Percentiles rank a stretch among this genome's conserved stretches.
Conservation (phyloP, 2,797 vertebrate genomes). For the Psittacula echo region DNA sequence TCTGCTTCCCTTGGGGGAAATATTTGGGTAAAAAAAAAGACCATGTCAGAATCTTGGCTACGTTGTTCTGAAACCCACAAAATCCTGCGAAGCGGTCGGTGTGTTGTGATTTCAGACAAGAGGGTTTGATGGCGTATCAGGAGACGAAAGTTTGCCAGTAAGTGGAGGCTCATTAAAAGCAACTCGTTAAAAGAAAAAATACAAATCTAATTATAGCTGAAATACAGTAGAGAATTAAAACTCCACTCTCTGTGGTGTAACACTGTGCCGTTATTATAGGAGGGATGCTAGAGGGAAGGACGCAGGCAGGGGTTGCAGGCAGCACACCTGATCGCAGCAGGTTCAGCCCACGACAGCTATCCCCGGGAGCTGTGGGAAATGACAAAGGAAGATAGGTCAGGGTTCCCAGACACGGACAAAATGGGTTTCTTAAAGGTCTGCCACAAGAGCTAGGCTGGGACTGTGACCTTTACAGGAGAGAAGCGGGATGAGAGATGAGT, state of each 20-base stretch:
- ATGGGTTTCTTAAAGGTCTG: constrained; percentile 58
- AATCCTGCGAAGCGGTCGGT: background rate
- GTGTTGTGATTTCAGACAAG: constrained; percentile 33
- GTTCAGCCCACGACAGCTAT: background rate
- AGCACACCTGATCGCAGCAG: constrained; percentile 15
- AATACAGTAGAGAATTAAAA: constrained; percentile 47
- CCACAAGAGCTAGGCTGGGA: constrained; percentile 59
- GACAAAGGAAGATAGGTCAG: constrained; percentile 51
- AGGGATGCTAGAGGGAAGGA: background rate
- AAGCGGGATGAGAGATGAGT: background rate
- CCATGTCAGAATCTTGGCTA: background rate
- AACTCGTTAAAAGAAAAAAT: constrained; percentile 50
- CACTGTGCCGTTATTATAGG: background rate
- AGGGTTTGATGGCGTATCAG: constrained; percentile 51
- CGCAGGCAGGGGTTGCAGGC: background rate
- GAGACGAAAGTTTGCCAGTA: constrained; percentile 61
- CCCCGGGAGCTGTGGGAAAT: constrained; percentile 18
- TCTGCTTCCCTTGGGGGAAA: background rate
- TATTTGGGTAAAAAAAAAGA: background rate
- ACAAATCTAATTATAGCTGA: constrained; percentile 63
- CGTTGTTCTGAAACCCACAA: constrained; percentile 27
- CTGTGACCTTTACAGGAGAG: constrained; percentile 67
- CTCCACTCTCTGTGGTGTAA: background rate
- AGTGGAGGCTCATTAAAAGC: constrained; percentile 61
- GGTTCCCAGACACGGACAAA: constrained; percentile 49